Conservation (phyloP, 2,888 invertebrate genomes). For the Bimastos eiseni region DNA sequence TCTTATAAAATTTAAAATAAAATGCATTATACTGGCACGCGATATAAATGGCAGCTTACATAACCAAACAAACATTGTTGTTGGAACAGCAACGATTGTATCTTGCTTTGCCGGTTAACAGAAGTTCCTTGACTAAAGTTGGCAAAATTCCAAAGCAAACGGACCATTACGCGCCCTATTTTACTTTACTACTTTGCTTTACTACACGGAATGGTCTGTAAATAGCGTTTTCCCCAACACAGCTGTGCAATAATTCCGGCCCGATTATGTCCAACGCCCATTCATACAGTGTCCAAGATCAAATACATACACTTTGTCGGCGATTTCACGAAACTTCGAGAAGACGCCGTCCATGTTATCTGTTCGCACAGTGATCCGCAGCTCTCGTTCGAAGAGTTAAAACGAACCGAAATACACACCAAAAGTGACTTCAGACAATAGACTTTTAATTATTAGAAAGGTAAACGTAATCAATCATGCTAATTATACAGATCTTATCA, state of each 20-base stretch:
- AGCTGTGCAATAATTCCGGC: not conserved
- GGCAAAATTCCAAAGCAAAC: not conserved
- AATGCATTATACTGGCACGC: not conserved
- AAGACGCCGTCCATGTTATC: conserved; percentile 13
- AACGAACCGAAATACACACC: not conserved
- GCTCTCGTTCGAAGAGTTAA: not conserved
- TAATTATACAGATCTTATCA: not conserved
- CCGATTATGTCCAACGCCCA: not conserved
- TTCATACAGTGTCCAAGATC: not conserved
- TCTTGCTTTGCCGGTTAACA: too few relatives aligned
- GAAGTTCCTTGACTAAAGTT: too few relatives aligned
- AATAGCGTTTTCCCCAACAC: not conserved
- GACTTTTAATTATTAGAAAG: not conserved
- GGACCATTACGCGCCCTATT: not conserved
- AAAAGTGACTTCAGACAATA: not conserved
- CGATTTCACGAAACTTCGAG: conserved; percentile 20
- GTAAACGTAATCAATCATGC: not conserved
- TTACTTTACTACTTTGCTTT: too few relatives aligned
- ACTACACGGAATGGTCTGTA: not conserved
- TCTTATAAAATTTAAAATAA: too few relatives aligned
- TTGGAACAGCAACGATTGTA: too few relatives aligned
- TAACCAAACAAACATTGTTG: not conserved
- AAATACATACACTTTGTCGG: not conserved
- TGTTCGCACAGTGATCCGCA: not conserved
- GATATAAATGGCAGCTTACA: not conserved